Base-by-base conservation (phyloP, 2,888 invertebrate species). In the Phrixothrix hirtus region DNA sequence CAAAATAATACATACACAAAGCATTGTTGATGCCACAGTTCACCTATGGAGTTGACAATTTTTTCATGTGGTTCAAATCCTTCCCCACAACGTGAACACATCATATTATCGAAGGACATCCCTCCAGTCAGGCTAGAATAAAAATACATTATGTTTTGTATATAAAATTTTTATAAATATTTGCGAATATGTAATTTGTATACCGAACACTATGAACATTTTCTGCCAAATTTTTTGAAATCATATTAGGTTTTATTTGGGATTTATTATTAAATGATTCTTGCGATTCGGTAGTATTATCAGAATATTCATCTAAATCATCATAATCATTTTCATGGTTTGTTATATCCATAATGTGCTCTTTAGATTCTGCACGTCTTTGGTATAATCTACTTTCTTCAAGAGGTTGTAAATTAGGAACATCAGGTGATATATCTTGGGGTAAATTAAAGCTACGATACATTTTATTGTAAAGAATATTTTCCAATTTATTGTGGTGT, bases 21-120 rank as follows among this genome's bases (percentile, higher is more conserved):
- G 76, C 99, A 99, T 68, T 95, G 92, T 2, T 94, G 92, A 79
- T 99, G 99, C 96, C 96, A 99, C 30, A 98, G 83, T 77, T 98
- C 96, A 47, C 98, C 98, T 70, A 93, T 94, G 0, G 97, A 95
- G 77, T 99, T 99, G 49, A 99, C 96, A 72, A 99, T 98, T 77
- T 98, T 96, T 75, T 99, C 98, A 73, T 95, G 90, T 12, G 93
- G 83, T 68, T 93, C 93, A 78, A 99, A 99, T 2, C 95, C 95
- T 70, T 97, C 96, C 55, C 90, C 87, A 78, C 99, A 99, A 49
- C 96, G 90, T 70, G 92, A 89, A 78, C 97, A 98, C 71, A 88
- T 87, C 89, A 95, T 95, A 70, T 89, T 90, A 72, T 91, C 92
- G 75, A 95, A 77, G 60, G 93, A 90, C 92, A 93, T 92, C 58